phyloP scores from a whole-genome alignment of 2,797 vertebrate genomes.

The Labroides dimidiatus region DNA sequence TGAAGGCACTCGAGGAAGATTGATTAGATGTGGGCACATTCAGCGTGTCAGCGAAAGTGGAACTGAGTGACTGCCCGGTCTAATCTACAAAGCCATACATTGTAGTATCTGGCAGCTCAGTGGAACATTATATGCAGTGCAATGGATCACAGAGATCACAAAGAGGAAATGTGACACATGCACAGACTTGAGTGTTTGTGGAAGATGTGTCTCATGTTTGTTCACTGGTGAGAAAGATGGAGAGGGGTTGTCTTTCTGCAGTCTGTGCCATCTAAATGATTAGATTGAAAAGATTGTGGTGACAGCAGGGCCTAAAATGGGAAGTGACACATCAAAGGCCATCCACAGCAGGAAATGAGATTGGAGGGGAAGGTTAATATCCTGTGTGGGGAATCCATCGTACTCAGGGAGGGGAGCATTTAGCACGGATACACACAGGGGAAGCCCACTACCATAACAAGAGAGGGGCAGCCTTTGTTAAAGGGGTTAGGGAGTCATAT shows the following conservation, averaged over 20 bases:
- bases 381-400: slow-evolving; percentile 62
- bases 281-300: slow-evolving; percentile 69
- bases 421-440: slow-evolving; percentile 47
- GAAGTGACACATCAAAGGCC: slow-evolving; percentile 79
- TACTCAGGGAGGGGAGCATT: slow-evolving; percentile 32
- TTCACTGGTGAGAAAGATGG: slow-evolving; percentile 23
- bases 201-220: slow-evolving; percentile 36
- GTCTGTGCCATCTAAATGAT: slow-evolving; percentile 28
- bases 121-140: slow-evolving; percentile 35
- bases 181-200: slow-evolving; percentile 28
- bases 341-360: slow-evolving; percentile 81
- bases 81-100: slow-evolving; percentile 59
- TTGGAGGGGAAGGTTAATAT: slow-evolving; percentile 79
- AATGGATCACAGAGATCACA: slow-evolving; percentile 45
- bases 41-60: slow-evolving; percentile 55
- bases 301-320: slow-evolving; percentile 68
- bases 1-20: slow-evolving; percentile 39
- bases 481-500: slow-evolving; percentile 65
- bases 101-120: slow-evolving; percentile 20
- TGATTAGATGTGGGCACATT: slow-evolving; percentile 59
- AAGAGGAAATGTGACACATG: slow-evolving; percentile 27
- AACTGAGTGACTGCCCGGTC: slow-evolving; percentile 58
- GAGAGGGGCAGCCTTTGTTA: slow-evolving; percentile 53
- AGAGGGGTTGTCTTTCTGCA: slow-evolving; percentile 36
- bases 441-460: slow-evolving; percentile 67